A percentile compares a stretch with the other conserved stretches of the same genome.
Evolutionary conservation across 2,888 invertebrate genomes (phyloP).

Genomic region (Synergus japonicus): DNA sequence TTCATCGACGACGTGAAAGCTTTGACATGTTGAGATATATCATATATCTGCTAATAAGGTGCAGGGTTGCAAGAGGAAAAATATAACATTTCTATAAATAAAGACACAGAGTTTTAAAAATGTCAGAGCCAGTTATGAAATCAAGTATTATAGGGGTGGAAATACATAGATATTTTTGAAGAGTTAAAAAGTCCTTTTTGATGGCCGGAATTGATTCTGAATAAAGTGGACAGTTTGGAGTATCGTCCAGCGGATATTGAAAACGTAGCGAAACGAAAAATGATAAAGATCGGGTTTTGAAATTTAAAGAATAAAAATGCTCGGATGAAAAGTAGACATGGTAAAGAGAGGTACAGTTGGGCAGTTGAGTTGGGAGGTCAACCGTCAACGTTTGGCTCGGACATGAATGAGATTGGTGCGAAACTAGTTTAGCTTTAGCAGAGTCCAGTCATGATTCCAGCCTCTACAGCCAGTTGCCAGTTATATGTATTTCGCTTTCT

Average conservation of each 20-base stretch:
- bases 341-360: conserved; percentile 10
- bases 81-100: too few relatives aligned
- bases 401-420: conserved; percentile 34
- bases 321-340: conserved; percentile 8
- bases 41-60: background rate
- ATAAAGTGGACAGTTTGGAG: background rate
- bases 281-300: conserved; percentile 1
- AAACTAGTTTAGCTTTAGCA: conserved; percentile 26
- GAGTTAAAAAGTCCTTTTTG: too few relatives aligned
- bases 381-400: conserved; percentile 25
- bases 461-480: background rate
- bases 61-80: too few relatives aligned
- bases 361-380: conserved; percentile 30
- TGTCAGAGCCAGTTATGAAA: too few relatives aligned
- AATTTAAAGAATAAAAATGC: conserved; percentile 20
- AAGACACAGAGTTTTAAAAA: too few relatives aligned
- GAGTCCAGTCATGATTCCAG: conserved; percentile 25
- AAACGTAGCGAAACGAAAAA: conserved; percentile 12
- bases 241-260: conserved; percentile 3
- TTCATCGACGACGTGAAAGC: conserved; percentile 8
- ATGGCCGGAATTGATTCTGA: background rate
- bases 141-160: too few relatives aligned
- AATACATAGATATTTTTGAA: too few relatives aligned
- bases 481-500: conserved; percentile 20
- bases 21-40: conserved; percentile 15